Conservation (phyloP, 1,140 invertebrate species). For the Luehdorfia chinensis region DNA sequence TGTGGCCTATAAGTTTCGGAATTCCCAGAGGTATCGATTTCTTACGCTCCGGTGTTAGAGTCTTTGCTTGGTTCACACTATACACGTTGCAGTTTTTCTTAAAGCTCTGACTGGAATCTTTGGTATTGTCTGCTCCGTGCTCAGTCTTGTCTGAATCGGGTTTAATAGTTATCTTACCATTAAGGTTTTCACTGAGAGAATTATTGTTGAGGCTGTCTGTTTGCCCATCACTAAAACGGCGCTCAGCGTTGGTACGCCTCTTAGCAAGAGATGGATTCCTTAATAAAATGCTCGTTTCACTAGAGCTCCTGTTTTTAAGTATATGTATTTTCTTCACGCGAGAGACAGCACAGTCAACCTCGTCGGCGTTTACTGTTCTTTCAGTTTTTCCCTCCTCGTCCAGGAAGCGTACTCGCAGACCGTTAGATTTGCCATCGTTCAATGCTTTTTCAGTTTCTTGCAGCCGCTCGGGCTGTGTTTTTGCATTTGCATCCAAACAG, state of each 20-base stretch:
- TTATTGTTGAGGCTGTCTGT: conserved; percentile 69
- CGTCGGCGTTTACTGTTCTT: conserved; percentile 67
- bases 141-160: conserved; percentile 50
- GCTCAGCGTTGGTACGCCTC: conserved; percentile 47
- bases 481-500: conserved; percentile 52
- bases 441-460: conserved; percentile 52
- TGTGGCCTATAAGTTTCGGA: conserved; percentile 60
- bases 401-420: conserved; percentile 63
- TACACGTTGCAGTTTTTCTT: conserved; percentile 75
- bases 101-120: conserved; percentile 57
- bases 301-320: conserved; percentile 72
- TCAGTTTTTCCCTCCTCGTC: conserved; percentile 72
- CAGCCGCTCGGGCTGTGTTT: conserved; percentile 52
- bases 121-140: conserved; percentile 47
- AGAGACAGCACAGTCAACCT: conserved; percentile 56
- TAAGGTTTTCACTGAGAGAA: conserved; percentile 59
- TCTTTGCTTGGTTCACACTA: conserved; percentile 72
- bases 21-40: conserved; percentile 58
- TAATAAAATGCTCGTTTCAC: conserved; percentile 70
- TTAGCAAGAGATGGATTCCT: conserved; percentile 65
- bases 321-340: conserved; percentile 72
- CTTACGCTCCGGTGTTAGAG: conserved; percentile 62
- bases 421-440: conserved; percentile 48
- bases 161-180: conserved; percentile 34
- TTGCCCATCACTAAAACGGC: conserved; percentile 51